Percentiles rank a stretch among this genome's conserved stretches.
phyloP scores from a whole-genome alignment of 2,113 vertebrate species.

The Trematomus loennbergii region DNA sequence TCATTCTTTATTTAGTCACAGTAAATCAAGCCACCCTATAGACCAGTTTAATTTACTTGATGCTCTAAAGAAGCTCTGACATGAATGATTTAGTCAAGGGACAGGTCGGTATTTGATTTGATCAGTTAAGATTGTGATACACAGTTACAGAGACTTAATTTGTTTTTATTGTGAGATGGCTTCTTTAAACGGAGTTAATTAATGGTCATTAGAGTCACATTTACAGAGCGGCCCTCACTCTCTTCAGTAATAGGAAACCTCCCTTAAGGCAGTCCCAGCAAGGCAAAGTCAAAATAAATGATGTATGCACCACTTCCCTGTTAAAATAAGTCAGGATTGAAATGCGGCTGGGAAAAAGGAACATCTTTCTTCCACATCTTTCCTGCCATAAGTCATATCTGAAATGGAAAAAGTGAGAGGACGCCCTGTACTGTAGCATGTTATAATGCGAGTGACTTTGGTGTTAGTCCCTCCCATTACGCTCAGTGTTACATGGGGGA shows the following conservation, averaged over 20 bases:
- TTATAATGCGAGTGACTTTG: slow-evolving; percentile 23
- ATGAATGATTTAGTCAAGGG: background rate
- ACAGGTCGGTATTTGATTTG: background rate
- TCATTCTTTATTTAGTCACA: background rate
- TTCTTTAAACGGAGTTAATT: background rate
- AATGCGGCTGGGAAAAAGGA: slow-evolving; percentile 6
- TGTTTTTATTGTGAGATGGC: background rate
- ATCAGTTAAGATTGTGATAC: background rate
- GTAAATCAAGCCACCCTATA: background rate
- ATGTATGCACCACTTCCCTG: slow-evolving; percentile 20
- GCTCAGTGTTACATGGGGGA: background rate
- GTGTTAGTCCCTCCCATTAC: slow-evolving; percentile 13
- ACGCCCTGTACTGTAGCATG: slow-evolving; percentile 15
- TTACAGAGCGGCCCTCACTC: background rate
- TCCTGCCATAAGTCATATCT: slow-evolving; percentile 6
- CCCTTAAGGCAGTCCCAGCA: background rate
- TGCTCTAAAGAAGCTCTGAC: background rate
- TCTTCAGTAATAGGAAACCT: background rate
- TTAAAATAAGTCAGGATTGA: slow-evolving; percentile 32
- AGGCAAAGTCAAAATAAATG: background rate
- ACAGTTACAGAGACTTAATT: background rate
- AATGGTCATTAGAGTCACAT: too few relatives aligned
- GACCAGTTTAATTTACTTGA: background rate
- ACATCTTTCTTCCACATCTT: background rate
- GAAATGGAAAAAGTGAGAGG: slow-evolving; percentile 28